Conservation (phyloP, 2,113 vertebrate genomes). For the Neomonachus schauinslandi region DNA sequence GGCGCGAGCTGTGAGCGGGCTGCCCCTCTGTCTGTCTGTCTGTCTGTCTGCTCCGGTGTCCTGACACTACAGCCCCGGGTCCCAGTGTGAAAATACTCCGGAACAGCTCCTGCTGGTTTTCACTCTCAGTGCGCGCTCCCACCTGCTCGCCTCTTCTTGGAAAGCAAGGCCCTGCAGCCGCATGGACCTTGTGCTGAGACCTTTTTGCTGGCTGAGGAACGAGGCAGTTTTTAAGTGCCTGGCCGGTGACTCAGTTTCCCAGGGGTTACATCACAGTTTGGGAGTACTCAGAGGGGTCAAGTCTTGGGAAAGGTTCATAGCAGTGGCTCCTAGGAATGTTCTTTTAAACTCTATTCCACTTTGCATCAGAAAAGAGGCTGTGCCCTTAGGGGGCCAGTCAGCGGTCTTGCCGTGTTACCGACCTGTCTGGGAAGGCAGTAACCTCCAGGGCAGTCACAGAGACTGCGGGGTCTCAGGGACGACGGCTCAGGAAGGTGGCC, state of each 20-base stretch:
- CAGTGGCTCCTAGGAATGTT: background rate
- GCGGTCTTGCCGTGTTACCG: background rate
- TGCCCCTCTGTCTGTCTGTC: background rate
- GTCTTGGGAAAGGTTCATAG: background rate
- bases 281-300: background rate
- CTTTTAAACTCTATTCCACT: background rate
- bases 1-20: background rate
- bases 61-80: background rate
- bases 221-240: background rate
- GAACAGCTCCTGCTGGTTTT: slow-evolving; percentile 45
- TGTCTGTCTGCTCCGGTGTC: slow-evolving; percentile 14
- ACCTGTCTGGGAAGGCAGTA: background rate
- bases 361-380: background rate
- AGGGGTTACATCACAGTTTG: slow-evolving; percentile 17
- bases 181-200: background rate
- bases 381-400: background rate
- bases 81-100: background rate
- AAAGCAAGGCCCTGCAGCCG: background rate
- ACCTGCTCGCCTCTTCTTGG: background rate
- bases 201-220: background rate
- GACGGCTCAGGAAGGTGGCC: background rate
- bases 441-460: background rate
- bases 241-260: slow-evolving; percentile 23
- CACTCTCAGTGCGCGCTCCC: background rate
- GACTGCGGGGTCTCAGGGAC: background rate